These are phyloP conservation scores for Iguana delicatissima DNA, from an alignment of 2,797 vertebrate genomes.

Conservation along the genomic window DNA sequence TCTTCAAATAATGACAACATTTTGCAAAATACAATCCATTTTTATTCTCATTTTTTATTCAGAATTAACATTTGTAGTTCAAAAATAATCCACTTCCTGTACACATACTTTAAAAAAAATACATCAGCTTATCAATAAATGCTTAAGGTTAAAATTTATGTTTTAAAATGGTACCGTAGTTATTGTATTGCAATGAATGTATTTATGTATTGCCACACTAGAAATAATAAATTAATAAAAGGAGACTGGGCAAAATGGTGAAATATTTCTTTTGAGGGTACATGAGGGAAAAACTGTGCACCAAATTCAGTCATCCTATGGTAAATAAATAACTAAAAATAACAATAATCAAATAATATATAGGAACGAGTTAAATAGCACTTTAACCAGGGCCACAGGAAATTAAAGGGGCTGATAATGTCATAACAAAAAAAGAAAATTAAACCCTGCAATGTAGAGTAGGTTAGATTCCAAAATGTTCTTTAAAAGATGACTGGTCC, in stretches of 20 bases:
- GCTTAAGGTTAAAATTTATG: slow-evolving; percentile 76
- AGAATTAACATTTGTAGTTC: slow-evolving; percentile 74
- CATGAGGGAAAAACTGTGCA: slow-evolving; percentile 54
- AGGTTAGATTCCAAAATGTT: fast-evolving
- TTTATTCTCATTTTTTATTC: slow-evolving; percentile 76
- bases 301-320: slow-evolving; percentile 56
- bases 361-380: slow-evolving; percentile 64
- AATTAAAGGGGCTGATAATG: slow-evolving; percentile 20
- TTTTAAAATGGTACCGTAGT: slow-evolving; percentile 72
- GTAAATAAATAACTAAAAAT: slow-evolving; percentile 77
- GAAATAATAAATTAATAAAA: slow-evolving; percentile 80
- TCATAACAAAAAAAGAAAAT: slow-evolving; percentile 47
- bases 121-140: slow-evolving; percentile 76
- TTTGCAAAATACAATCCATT: slow-evolving; percentile 49
- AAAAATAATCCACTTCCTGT: slow-evolving; percentile 76
- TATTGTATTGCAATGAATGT: slow-evolving; percentile 70
- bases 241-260: slow-evolving; percentile 70
- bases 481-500: neutral
- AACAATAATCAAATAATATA: slow-evolving; percentile 58
- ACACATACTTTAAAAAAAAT: slow-evolving; percentile 78
- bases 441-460: slow-evolving; percentile 13
- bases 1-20: slow-evolving; percentile 57
- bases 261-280: slow-evolving; percentile 68
- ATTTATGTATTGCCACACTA: slow-evolving; percentile 68
- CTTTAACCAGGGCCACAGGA: slow-evolving; percentile 46